phyloP scores from a whole-genome alignment of 2,797 vertebrate genomes.

The Rousettus madagascariensis region DNA sequence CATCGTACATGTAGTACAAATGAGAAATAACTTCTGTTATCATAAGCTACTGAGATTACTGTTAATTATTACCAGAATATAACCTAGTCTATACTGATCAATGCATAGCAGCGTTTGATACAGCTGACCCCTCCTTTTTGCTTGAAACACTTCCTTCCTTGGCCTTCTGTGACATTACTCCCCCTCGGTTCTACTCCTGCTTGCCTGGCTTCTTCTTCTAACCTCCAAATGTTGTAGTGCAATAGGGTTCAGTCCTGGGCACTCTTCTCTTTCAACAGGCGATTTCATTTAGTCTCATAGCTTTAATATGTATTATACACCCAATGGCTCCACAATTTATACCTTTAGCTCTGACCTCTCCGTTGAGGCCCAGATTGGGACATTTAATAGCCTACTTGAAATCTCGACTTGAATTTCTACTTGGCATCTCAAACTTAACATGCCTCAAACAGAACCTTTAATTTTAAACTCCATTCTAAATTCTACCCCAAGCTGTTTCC shows the following conservation, averaged over 20 bases:
- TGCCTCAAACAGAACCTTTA: not conserved
- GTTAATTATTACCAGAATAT: not conserved
- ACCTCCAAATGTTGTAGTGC: not conserved
- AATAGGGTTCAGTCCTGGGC: not conserved
- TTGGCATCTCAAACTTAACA: not conserved
- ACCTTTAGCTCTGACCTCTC: not conserved
- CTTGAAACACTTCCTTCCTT: not conserved
- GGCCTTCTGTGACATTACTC: not conserved
- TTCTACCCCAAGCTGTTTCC: not conserved
- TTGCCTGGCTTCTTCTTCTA: not conserved
- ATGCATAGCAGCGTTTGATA: accelerated
- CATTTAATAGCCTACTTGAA: not conserved
- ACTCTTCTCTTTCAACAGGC: not conserved
- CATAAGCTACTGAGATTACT: not conserved
- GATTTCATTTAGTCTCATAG: not conserved
- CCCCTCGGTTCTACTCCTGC: not conserved
- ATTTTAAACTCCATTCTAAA: not conserved
- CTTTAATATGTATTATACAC: not conserved
- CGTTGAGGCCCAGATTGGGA: not conserved
- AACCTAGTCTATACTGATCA: not conserved
- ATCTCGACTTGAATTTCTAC: not conserved
- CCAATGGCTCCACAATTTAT: not conserved
- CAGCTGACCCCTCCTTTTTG: not conserved
- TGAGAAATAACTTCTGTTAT: not conserved
- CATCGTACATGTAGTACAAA: not conserved